phyloP scores from a whole-genome alignment of 2,888 invertebrate species.

The Scrobipalpa atriplicella region DNA sequence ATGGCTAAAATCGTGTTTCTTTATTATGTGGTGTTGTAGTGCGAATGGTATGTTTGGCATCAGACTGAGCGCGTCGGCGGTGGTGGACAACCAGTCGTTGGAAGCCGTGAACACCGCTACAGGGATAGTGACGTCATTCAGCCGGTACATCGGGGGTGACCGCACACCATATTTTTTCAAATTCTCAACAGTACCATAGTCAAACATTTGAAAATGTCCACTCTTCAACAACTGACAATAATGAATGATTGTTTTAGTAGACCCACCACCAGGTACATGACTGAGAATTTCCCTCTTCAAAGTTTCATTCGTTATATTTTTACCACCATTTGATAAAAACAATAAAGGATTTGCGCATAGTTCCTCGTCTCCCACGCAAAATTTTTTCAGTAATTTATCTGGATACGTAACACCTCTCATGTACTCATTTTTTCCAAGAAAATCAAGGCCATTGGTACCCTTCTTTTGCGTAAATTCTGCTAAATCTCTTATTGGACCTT shows the following conservation, averaged over 20 bases:
- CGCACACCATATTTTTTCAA: slow-evolving; percentile 39
- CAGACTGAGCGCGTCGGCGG: slow-evolving; percentile 43
- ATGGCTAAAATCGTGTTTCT: slow-evolving; percentile 47
- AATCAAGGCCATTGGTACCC: slow-evolving; percentile 36
- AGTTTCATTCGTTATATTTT: slow-evolving; percentile 34
- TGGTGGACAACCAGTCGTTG: slow-evolving; percentile 51
- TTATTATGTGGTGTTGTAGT: slow-evolving; percentile 44
- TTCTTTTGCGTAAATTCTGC: slow-evolving; percentile 42
- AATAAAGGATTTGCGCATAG: slow-evolving; percentile 49
- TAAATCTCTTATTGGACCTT: slow-evolving; percentile 50
- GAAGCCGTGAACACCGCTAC: slow-evolving; percentile 48
- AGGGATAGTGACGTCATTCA: slow-evolving; percentile 45
- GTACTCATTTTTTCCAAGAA: slow-evolving; percentile 46
- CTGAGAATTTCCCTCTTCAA: slow-evolving; percentile 37
- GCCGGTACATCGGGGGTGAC: slow-evolving; percentile 43
- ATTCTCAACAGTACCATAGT: slow-evolving; percentile 43
- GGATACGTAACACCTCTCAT: slow-evolving; percentile 39
- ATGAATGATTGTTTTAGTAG: slow-evolving; percentile 53
- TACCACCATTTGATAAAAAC: slow-evolving; percentile 48
- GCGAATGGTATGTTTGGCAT: slow-evolving; percentile 41
- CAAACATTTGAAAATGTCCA: slow-evolving; percentile 51
- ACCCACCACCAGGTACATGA: slow-evolving; percentile 46
- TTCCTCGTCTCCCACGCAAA: slow-evolving; percentile 43
- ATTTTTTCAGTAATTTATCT: slow-evolving; percentile 41
- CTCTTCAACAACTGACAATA: slow-evolving; percentile 54